Evolutionary conservation across 1,140 invertebrate species (phyloP).

Genomic region (Panagrolaimus sp.): DNA sequence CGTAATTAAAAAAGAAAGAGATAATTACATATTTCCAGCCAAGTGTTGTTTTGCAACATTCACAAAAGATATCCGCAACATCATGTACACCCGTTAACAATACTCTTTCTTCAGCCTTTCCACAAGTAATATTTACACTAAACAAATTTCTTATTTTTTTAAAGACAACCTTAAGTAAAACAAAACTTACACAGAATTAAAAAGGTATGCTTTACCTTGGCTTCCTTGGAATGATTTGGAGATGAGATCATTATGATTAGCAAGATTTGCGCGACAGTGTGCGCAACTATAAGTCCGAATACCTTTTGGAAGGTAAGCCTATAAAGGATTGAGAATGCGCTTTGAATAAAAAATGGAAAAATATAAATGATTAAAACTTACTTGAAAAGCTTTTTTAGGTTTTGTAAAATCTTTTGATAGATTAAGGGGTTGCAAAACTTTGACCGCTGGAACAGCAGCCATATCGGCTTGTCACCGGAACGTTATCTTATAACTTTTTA

Average conservation of each 20-base stretch:
- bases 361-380: neutral
- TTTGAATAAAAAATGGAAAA: neutral
- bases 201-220: slow-evolving; percentile 98
- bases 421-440: slow-evolving; percentile 2
- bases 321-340: slow-evolving; percentile 65
- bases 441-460: slow-evolving; percentile 15
- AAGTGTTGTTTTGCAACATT: slow-evolving; percentile 97
- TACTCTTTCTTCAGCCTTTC: slow-evolving; percentile 94
- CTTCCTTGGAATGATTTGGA: slow-evolving; percentile 99
- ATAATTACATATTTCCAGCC: slow-evolving; percentile 99
- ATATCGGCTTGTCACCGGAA: neutral
- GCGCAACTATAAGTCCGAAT: slow-evolving; percentile 99
- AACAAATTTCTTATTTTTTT: slow-evolving; percentile 29
- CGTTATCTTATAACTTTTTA: no score
- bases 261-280: slow-evolving; percentile 97
- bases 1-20: slow-evolving; percentile 44
- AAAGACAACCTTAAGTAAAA: slow-evolving; percentile 14
- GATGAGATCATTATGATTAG: slow-evolving; percentile 98
- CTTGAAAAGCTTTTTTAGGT: slow-evolving; percentile 8
- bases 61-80: slow-evolving; percentile 98
- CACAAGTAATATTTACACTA: slow-evolving; percentile 97
- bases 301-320: slow-evolving; percentile 94
- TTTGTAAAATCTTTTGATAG: neutral
- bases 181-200: slow-evolving; percentile 94
- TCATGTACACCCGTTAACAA: slow-evolving; percentile 95